These are phyloP conservation scores for Lampropteryx suffumata DNA, from an alignment of 2,888 invertebrate species.

Conservation along the genomic window DNA sequence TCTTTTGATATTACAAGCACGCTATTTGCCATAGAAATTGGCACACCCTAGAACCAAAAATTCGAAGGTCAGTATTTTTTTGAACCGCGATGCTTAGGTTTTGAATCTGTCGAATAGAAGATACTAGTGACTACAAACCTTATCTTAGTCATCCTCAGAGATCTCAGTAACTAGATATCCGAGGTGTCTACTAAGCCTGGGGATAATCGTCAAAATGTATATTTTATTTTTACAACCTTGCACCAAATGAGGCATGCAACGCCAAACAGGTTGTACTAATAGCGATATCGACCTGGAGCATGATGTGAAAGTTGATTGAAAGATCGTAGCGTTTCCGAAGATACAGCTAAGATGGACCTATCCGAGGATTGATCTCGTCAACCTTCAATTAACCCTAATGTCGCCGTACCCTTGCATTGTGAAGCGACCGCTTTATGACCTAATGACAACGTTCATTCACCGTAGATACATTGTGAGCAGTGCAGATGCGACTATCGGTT, in stretches of 20 bases:
- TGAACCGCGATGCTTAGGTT: too few relatives aligned
- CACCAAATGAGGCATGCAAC: slow-evolving; percentile 45
- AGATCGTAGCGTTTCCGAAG: slow-evolving; percentile 29
- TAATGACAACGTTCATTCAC: slow-evolving; percentile 70
- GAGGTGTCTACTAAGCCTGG: too few relatives aligned
- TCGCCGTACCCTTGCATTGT: slow-evolving; percentile 57
- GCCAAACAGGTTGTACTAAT: slow-evolving; percentile 44
- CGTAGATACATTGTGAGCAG: slow-evolving; percentile 58
- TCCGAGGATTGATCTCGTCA: slow-evolving; percentile 41
- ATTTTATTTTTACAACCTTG: slow-evolving; percentile 75
- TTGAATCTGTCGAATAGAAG: too few relatives aligned
- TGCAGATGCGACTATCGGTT: slow-evolving; percentile 73
- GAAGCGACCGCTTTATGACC: slow-evolving; percentile 63
- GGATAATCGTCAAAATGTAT: too few relatives aligned
- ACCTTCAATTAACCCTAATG: slow-evolving; percentile 54
- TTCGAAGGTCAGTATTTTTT: too few relatives aligned
- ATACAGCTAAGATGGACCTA: too few relatives aligned
- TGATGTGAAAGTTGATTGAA: slow-evolving; percentile 30
- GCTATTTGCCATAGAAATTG: too few relatives aligned
- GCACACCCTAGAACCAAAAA: too few relatives aligned
- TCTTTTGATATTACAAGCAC: too few relatives aligned
- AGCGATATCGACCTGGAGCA: slow-evolving; percentile 41
- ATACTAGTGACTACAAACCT: too few relatives aligned
- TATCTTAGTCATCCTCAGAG: too few relatives aligned
- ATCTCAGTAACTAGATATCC: too few relatives aligned